Conservation (phyloP, 2,113 vertebrate genomes). For the Paratilapia polleni region DNA sequence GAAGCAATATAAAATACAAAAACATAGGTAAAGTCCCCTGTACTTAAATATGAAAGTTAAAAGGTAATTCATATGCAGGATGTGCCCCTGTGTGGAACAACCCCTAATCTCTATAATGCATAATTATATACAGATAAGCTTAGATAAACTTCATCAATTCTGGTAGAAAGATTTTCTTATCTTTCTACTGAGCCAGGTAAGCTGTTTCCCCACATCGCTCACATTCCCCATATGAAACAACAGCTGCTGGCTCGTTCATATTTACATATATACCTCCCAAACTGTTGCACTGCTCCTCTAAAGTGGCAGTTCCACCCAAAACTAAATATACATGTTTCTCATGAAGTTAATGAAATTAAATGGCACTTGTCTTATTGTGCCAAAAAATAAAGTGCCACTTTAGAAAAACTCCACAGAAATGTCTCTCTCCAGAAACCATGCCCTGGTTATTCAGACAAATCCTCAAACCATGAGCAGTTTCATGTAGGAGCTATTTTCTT, state of each 20-base stretch:
- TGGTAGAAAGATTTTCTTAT: not conserved
- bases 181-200: not conserved
- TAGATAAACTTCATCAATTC: not conserved
- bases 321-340: not conserved
- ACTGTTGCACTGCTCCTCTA: not conserved
- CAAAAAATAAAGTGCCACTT: not conserved
- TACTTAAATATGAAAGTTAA: not conserved
- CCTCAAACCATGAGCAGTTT: not conserved
- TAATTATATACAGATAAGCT: not conserved
- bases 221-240: not conserved
- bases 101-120: not conserved
- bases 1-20: not conserved
- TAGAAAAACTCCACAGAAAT: not conserved
- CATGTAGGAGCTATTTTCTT: not conserved
- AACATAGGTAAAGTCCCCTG: not conserved
- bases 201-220: not conserved
- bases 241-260: not conserved
- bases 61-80: not conserved
- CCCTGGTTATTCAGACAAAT: not conserved
- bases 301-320: not conserved
- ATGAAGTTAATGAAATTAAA: too few species aligned
- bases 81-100: not conserved
- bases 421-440: not conserved
- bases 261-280: not conserved
- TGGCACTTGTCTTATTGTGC: not conserved